Percentiles rank a stretch among this genome's conserved stretches.
These are phyloP conservation scores for Mastigias papua DNA, from an alignment of 30 jellyfish, hydroid and myxozoan genomes.

Conservation along the genomic window DNA sequence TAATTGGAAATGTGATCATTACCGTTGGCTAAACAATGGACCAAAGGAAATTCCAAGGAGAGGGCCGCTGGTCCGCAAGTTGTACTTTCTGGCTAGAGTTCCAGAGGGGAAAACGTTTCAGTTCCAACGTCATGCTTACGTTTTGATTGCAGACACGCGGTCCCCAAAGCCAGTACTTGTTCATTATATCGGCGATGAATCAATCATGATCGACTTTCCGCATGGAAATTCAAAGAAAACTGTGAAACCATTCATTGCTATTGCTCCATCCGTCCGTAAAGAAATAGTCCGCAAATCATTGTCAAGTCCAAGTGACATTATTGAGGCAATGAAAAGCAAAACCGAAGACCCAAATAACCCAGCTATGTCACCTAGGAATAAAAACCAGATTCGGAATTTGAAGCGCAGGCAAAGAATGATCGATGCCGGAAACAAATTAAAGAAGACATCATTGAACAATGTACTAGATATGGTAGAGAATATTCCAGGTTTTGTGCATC, in stretches of 20 bases:
- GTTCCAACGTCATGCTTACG: constrained; percentile 91
- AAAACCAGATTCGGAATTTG: constrained; percentile 89
- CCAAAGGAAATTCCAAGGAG: constrained; percentile 95
- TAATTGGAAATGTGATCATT: constrained; percentile 94
- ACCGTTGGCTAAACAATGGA: constrained; percentile 95
- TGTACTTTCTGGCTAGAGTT: constrained; percentile 81
- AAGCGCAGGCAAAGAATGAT: constrained; percentile 84
- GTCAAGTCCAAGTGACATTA: constrained; percentile 85
- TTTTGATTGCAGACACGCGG: constrained; percentile 88
- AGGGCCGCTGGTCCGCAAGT: constrained; percentile 90
- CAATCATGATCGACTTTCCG: constrained; percentile 92
- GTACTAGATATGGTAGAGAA: constrained; percentile 75
- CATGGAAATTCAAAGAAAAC: constrained; percentile 93
- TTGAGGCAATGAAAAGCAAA: constrained; percentile 73
- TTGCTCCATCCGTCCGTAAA: constrained; percentile 94
- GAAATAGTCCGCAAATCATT: constrained; percentile 75
- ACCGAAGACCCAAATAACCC: constrained; percentile 81
- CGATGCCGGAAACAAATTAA: constrained; percentile 62
- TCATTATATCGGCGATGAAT: constrained; percentile 89
- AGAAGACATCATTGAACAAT: constrained; percentile 47
- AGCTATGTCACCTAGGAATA: constrained; percentile 89
- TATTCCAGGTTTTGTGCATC: constrained; percentile 79
- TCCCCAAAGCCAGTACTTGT: constrained; percentile 88
- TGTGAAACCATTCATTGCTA: constrained; percentile 79
- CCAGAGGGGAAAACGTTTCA: constrained; percentile 94